A percentile compares a stretch with the other conserved stretches of the same genome.
Evolutionary conservation across 1,140 invertebrate species (phyloP).

Genomic region (Pseudomyrmex flavicornis): DNA sequence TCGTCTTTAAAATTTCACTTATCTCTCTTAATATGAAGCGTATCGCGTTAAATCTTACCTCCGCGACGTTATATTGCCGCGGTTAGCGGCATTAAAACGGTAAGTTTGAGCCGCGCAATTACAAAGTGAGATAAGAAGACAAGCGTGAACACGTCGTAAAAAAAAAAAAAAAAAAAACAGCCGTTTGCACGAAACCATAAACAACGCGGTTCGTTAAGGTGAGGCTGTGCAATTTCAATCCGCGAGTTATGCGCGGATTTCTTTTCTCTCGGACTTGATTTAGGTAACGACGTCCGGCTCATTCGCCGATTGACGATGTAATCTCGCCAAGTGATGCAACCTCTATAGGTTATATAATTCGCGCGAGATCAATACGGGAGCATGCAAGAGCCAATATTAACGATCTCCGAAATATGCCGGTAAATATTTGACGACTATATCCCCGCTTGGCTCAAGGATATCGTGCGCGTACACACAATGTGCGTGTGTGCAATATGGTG

Average conservation of each 20-base stretch:
- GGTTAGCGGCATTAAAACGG: not conserved
- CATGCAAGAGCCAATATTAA: slow-evolving; percentile 74
- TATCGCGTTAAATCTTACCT: slow-evolving; percentile 26
- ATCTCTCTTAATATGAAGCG: not conserved
- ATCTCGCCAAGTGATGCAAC: slow-evolving; percentile 62
- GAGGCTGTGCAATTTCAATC: too few relatives aligned
- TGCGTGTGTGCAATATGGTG: not conserved
- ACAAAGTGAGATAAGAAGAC: too few relatives aligned
- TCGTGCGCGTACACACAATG: slow-evolving; percentile 37
- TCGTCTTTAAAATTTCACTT: slow-evolving; percentile 20
- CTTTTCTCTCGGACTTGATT: not conserved
- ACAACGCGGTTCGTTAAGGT: not conserved
- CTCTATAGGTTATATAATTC: slow-evolving; percentile 67
- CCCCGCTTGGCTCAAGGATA: slow-evolving; percentile 69
- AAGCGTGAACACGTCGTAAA: too few relatives aligned
- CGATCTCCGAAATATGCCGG: slow-evolving; percentile 75
- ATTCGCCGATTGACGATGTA: slow-evolving; percentile 43
- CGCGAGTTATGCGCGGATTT: not conserved
- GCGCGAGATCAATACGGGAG: slow-evolving; percentile 69
- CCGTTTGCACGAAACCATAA: not conserved
- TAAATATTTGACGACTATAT: slow-evolving; percentile 73
- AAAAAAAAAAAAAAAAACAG: not conserved
- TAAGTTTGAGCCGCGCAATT: too few relatives aligned
- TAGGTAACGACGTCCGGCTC: not conserved
- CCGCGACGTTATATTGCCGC: not conserved